Evolutionary conservation across 92 coral and sea anemone species (phyloP), one percentile per base, ranked within the genome.

Genomic region (Zoanthus sansibaricus): DNA sequence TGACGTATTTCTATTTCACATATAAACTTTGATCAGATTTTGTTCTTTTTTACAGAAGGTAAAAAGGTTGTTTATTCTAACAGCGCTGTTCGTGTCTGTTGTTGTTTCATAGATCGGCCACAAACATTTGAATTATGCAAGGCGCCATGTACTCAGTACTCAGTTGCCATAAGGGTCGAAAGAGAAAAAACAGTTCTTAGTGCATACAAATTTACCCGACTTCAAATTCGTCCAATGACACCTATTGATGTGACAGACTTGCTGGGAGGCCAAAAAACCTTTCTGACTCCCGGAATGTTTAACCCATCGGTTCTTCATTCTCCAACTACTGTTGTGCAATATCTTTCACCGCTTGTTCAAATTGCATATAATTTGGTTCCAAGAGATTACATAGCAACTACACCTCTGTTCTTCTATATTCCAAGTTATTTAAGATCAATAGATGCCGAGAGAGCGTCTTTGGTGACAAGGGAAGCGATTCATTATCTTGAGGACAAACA

Each of bases 101-200:
- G 20, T 42, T 51, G 0, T 12, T 79, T 17, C 45, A 7, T 45
- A 79, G 84, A 59, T 48, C 74, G 58, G 11, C 84, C 73, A 17
- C 72, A 79, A 20, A 14, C 59, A 5, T 15, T 79, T 10, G n/a
- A 21, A 45, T 31, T 69, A 17, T 79, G 84, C 44, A 45, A 21
- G 17, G 54, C 84, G 13, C 84, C 84, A 1, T 79, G 84, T 9
- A 64, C 31, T 14, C 84, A 79, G 47, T 79, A 62, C 72, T 72
- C 61, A 10, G 72, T 62, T 16, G 48, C 72, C 74, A 42, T 79
- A 61, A 72, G 74, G 18, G 84, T 72, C 11, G 73, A 79, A 45
- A 62, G 61, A n/a, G 16, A 79, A 17, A 79, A 21, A 64, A 79
- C 74, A 16, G 2, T 67, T 9, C 84, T 79, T 30, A 64, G n/a